phyloP scores from a whole-genome alignment of 2,888 invertebrate genomes.

The Rhagophthalmus giganteus region DNA sequence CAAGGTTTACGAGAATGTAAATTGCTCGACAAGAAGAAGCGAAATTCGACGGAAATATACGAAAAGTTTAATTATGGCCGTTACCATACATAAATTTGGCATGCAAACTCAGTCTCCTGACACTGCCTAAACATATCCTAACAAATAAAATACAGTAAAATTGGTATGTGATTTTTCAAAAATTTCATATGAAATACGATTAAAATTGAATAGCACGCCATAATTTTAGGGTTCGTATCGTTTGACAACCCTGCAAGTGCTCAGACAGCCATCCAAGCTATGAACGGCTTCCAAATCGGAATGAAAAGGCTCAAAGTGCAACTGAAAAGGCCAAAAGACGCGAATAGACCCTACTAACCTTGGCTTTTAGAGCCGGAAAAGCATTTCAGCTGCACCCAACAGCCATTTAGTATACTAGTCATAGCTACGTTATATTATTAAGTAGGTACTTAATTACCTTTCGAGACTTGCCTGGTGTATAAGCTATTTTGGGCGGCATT shows the following conservation, averaged over 20 bases:
- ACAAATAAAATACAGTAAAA: no score
- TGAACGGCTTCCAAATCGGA: slow-evolving; percentile 99
- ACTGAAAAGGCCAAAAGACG: slow-evolving; percentile 98
- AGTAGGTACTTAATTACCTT: slow-evolving; percentile 15
- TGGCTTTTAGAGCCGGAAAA: slow-evolving; percentile 53
- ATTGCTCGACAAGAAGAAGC: neutral
- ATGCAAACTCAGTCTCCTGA: no score
- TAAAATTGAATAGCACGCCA: no score
- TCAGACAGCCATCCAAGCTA: slow-evolving; percentile 97
- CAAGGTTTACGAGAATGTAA: no score
- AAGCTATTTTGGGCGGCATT: slow-evolving; percentile 35
- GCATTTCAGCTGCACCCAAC: slow-evolving; percentile 30
- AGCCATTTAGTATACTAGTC: slow-evolving; percentile 42
- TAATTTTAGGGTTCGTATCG: slow-evolving; percentile 90
- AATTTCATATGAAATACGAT: no score
- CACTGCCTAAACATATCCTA: no score
- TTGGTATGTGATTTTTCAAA: no score
- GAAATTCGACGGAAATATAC: no score
- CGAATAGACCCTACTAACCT: slow-evolving; percentile 96
- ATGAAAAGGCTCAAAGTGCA: slow-evolving; percentile 99
- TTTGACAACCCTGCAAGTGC: slow-evolving; percentile 99
- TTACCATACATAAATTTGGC: no score
- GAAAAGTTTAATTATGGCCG: no score
- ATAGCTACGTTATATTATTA: slow-evolving; percentile 35
- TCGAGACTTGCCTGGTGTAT: slow-evolving; percentile 28